Evolutionary conservation across 64 coral and sea anemone species (phyloP).

Genomic region (Orbicella faveolata): DNA sequence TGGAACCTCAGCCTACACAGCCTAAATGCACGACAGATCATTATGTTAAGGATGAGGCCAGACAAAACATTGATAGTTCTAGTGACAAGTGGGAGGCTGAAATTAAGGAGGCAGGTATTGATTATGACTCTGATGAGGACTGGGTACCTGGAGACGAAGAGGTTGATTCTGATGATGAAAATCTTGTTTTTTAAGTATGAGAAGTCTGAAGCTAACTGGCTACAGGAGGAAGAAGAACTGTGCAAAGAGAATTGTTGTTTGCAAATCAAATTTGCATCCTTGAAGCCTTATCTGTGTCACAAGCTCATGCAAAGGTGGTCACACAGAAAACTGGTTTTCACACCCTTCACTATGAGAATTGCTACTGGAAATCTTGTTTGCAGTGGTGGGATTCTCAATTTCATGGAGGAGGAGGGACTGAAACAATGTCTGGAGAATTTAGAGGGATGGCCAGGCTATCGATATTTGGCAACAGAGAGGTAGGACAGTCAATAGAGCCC

Average conservation of each 20-base stretch:
- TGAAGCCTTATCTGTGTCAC: constrained; percentile 12
- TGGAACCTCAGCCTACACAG: background rate
- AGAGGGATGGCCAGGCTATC: background rate
- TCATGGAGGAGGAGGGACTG: constrained; percentile 19
- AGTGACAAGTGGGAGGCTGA: background rate
- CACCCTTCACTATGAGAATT: constrained; percentile 5
- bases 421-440: background rate
- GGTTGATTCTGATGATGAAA: constrained; percentile 34
- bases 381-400: background rate
- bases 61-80: background rate
- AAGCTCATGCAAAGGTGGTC: background rate
- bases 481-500: background rate
- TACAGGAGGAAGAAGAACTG: constrained; percentile 30
- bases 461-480: constrained; percentile 22
- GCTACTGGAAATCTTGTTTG: constrained; percentile 12
- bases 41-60: background rate
- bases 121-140: constrained; percentile 22
- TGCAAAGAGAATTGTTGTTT: background rate
- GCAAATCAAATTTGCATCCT: background rate
- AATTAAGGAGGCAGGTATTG: background rate
- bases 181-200: background rate
- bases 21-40: background rate
- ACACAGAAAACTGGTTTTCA: constrained; percentile 10
- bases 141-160: constrained; percentile 42
- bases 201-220: constrained; percentile 29